phyloP scores from a whole-genome alignment of 2,113 vertebrate species.

The Laticauda laticaudata region DNA sequence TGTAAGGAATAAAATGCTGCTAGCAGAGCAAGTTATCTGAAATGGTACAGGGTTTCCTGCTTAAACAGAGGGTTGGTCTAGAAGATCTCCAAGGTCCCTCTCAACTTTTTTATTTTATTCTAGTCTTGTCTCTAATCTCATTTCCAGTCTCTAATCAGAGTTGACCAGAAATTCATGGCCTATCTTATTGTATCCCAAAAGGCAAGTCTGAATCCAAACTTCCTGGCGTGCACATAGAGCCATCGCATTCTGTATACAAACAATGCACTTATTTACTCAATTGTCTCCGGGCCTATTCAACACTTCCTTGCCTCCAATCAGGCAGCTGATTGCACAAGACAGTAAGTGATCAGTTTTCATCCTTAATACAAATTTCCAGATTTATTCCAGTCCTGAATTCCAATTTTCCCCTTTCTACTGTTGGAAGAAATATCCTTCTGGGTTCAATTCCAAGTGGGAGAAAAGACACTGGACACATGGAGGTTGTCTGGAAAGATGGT shows the following conservation, averaged over 20 bases:
- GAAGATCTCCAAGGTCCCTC: too few species aligned
- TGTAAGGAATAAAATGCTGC: not conserved
- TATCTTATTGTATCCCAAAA: not conserved
- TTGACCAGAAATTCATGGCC: not conserved
- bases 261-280: not conserved
- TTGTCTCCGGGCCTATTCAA: not conserved
- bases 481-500: too few species aligned
- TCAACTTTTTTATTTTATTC: too few species aligned
- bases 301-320: not conserved
- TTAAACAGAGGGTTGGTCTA: too few species aligned
- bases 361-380: not conserved
- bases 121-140: too few species aligned
- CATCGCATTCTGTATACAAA: not conserved
- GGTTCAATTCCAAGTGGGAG: too few species aligned
- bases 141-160: not conserved
- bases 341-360: not conserved
- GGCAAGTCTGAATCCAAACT: not conserved
- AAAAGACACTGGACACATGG: too few species aligned
- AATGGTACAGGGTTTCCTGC: too few species aligned
- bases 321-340: not conserved
- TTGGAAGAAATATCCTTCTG: too few species aligned
- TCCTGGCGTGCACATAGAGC: not conserved
- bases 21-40: not conserved
- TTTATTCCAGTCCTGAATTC: not conserved
- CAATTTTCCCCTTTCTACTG: too few species aligned